Evolutionary conservation across 2,888 invertebrate species (phyloP), one percentile per base, ranked within the genome.

Genomic region (Cryptophagus acutangulus): DNA sequence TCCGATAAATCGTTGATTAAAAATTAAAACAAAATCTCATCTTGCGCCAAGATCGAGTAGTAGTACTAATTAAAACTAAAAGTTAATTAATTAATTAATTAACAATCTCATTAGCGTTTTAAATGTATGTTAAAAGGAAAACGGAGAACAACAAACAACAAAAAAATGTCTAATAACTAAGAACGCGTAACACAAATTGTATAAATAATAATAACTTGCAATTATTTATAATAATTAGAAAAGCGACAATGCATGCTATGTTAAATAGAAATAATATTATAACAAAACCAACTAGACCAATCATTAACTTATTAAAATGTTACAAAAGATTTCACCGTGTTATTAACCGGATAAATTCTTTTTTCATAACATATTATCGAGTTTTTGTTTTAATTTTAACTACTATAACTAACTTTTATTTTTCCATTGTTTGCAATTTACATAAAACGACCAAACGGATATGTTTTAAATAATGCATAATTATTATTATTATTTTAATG

Each of bases 181-280:
- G 31, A 31, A 16, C 31, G 31, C 31, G 31, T 31, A 31, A 31
- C 31, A 29, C 12, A 8, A n/a, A 20, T 12, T 29, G 29, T 29
- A 29, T 13, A 5, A 9, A 31, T 31, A 31, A 8, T 20, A 20
- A 8, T 8, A 20, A 26, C 26, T 26, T 26, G 12, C 12, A 26
- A 4, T 4, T 3, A 31, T 31, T 31, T 31, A 10, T 8, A 31
- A 31, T 31, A 31, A 31, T 31, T 35, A 33, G 38, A 17, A 39
- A 43, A 28, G 36, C 40, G 40, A 39, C 40, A 42, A 36, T 37
- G 33, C 36, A 14, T 41, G 20, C 30, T 15, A 17, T 17, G 13
- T 20, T n/a, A n/a, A n/a, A n/a, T n/a, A n/a, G n/a, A n/a, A n/a
- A n/a, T n/a, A n/a, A n/a, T n/a, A n/a, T n/a, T n/a, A n/a, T n/a